Evolutionary conservation across 2,888 invertebrate genomes (phyloP).

Genomic region (Aelia acuminata): DNA sequence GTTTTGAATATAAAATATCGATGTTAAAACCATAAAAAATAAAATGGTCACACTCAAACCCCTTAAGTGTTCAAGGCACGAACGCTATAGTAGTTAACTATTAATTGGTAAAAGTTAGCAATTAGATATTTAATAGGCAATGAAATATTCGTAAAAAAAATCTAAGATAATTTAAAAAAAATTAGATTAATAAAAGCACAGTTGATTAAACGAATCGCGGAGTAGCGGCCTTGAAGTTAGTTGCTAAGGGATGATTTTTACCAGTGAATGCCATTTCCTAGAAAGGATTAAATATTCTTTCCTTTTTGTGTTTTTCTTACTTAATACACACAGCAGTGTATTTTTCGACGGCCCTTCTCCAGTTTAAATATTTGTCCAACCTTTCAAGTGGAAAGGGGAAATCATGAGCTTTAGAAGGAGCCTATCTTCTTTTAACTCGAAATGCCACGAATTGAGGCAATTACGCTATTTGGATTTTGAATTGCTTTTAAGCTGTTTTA

Average conservation of each 20-base stretch:
- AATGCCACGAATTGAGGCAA: slow-evolving; percentile 21
- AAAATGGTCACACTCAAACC: no score
- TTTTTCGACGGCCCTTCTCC: not conserved
- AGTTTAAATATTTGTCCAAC: slow-evolving; percentile 49
- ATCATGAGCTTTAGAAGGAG: not conserved
- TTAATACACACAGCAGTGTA: slow-evolving; percentile 1
- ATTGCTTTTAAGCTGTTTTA: slow-evolving; percentile 11
- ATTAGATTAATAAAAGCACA: no score
- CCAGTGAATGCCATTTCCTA: not conserved
- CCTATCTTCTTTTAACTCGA: not conserved
- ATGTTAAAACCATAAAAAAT: no score
- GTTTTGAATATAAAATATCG: no score
- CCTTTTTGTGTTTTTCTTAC: slow-evolving; percentile 28
- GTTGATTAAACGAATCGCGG: no score
- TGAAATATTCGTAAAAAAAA: no score
- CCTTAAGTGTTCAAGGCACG: no score
- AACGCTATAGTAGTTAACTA: no score
- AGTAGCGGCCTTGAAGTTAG: no score
- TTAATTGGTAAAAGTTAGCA: no score
- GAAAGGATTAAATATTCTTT: slow-evolving; percentile 20
- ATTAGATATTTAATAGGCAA: no score
- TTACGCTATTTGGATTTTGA: slow-evolving; percentile 30
- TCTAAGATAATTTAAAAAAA: no score
- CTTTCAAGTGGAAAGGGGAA: slow-evolving; percentile 24
- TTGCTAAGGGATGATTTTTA: not conserved